Base-by-base conservation (phyloP, 2,113 vertebrate species). In the Gracilinanus agilis region DNA sequence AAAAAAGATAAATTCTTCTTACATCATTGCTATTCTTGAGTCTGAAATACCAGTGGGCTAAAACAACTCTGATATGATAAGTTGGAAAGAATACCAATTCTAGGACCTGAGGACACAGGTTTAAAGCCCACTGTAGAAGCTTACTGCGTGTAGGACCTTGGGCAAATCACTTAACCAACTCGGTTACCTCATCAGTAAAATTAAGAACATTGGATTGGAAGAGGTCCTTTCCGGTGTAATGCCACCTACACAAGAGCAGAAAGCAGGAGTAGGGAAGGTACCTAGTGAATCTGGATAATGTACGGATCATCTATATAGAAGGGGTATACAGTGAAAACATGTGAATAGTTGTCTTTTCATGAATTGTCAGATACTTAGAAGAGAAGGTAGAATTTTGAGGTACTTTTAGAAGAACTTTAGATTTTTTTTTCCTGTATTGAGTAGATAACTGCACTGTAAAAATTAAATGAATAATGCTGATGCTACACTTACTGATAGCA, bases 11-110 rank as follows among this genome's bases (percentile, higher is more conserved):
- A 67, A 11, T 67, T 83, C 61, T 75, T 93, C 54, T 61, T 92
- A 58, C 97, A 92, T 55, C 90, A 88, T 34, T 44, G 88, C 55
- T 55, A 24, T 89, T 27, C 93, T 94, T 91, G 54, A 49, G 91
- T 90, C 9, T 21, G 67, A 90, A 34, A 56, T 3, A 25, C 54
- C 29, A 89, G 58, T 67, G 2, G 58, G 1, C 16, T 40, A n/a
- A n/a, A n/a, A n/a, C 13, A 4, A 75, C 4, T 16, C n/a, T 7
- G 40, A 83, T 0, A 83, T 40, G 6, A 40, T 40, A 83, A 21
- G 67, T 16, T 21, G 16, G 34, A 34, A 75, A 55, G 23, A 55
- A 55, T 21, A 21, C 23, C 40, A 8, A n/a, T 16, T 75, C 34
- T 83, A 7, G 21, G 8, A 5, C 21, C n/a, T 21, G 5, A 83